Percentiles rank a stretch among this genome's conserved stretches.
Conservation (phyloP, 2,888 invertebrate species). For the Pseudococcus longispinus region DNA sequence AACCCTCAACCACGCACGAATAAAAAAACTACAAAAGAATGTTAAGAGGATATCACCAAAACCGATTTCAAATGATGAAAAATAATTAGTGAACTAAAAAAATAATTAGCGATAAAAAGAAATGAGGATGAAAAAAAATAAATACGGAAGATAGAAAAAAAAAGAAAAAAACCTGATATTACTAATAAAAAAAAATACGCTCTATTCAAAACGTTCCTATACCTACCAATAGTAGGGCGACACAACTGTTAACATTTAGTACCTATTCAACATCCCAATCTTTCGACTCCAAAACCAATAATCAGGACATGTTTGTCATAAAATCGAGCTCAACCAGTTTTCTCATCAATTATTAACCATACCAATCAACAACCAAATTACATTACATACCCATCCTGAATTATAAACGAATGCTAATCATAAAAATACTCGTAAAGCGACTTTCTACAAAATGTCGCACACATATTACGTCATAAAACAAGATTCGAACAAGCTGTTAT, state of each 20-base stretch:
- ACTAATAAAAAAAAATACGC: slow-evolving; percentile 42
- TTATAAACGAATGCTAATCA: slow-evolving; percentile 55
- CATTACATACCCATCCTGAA: slow-evolving; percentile 56
- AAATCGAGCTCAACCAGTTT: slow-evolving; percentile 52
- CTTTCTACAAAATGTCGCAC: slow-evolving; percentile 42
- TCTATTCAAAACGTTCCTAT: slow-evolving; percentile 56
- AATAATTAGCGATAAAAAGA: neutral
- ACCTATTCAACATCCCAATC: slow-evolving; percentile 54
- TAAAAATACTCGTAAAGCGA: slow-evolving; percentile 48
- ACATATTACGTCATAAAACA: slow-evolving; percentile 8
- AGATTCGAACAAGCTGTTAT: slow-evolving; percentile 38
- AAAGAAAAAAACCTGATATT: slow-evolving; percentile 2
- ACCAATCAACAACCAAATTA: slow-evolving; percentile 53
- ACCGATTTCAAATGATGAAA: neutral
- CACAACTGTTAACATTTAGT: slow-evolving; percentile 54
- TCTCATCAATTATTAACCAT: slow-evolving; percentile 52
- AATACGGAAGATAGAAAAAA: slow-evolving; percentile 1
- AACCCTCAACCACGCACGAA: neutral
- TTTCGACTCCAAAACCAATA: slow-evolving; percentile 47
- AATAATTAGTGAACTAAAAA: slow-evolving; percentile 11
- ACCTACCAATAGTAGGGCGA: slow-evolving; percentile 56
- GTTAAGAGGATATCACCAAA: slow-evolving; percentile 16
- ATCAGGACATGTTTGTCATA: slow-evolving; percentile 53
- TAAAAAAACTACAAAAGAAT: neutral
- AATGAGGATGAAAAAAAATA: slow-evolving; percentile 36